Percentiles rank a stretch among this genome's conserved stretches.
These are phyloP conservation scores for Cosmorhoe ocellata DNA, from an alignment of 2,888 invertebrate species.

Conservation along the genomic window DNA sequence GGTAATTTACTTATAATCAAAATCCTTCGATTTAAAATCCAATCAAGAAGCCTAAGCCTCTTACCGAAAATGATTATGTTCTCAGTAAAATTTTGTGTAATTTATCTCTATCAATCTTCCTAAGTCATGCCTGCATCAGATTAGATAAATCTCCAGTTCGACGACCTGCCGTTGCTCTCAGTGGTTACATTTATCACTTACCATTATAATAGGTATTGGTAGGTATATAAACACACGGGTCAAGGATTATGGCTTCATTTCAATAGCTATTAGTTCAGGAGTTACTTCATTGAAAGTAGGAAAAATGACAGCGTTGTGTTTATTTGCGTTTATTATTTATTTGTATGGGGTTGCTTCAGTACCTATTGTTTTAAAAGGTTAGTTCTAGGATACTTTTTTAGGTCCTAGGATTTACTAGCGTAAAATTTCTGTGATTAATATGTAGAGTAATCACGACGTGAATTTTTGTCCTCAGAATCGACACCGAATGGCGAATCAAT, in stretches of 20 bases:
- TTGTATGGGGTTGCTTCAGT: slow-evolving; percentile 35
- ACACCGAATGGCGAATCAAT: slow-evolving; percentile 57
- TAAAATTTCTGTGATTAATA: too few relatives aligned
- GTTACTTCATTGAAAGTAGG: slow-evolving; percentile 28
- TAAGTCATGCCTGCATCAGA: slow-evolving; percentile 27
- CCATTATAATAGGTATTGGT: slow-evolving; percentile 23
- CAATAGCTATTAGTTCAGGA: slow-evolving; percentile 28
- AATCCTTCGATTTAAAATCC: too few relatives aligned
- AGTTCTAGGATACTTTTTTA: slow-evolving; percentile 11
- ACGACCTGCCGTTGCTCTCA: slow-evolving; percentile 30
- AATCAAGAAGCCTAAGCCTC: too few relatives aligned
- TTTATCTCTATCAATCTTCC: slow-evolving; percentile 30
- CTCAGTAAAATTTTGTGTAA: background rate
- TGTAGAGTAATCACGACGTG: too few relatives aligned
- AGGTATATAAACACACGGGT: slow-evolving; percentile 35
- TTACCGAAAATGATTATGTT: too few relatives aligned
- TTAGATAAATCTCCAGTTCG: slow-evolving; percentile 28
- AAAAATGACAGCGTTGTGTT: slow-evolving; percentile 28
- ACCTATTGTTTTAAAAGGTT: slow-evolving; percentile 59
- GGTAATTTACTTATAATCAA: too few relatives aligned
- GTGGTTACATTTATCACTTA: slow-evolving; percentile 22
- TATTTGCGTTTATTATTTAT: slow-evolving; percentile 23
- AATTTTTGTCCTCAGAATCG: slow-evolving; percentile 44
- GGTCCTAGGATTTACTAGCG: too few relatives aligned
- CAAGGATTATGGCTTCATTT: slow-evolving; percentile 34